These are phyloP conservation scores for Sternotherus odoratus DNA, from an alignment of 2,797 vertebrate genomes.

Conservation along the genomic window DNA sequence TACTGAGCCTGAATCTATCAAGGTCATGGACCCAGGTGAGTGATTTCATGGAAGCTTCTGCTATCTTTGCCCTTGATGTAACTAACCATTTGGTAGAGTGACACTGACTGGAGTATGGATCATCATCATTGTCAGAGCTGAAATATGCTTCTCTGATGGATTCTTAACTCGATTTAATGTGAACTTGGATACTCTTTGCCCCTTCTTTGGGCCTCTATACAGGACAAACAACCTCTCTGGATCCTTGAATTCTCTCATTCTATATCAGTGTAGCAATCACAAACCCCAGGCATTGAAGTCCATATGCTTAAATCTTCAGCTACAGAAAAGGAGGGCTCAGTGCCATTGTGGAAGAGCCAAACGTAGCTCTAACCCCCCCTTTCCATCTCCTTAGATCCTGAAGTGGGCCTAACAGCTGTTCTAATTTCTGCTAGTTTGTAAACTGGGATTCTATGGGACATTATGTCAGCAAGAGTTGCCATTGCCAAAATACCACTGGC, in stretches of 20 bases:
- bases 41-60: not conserved
- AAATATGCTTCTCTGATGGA: not conserved
- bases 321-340: not conserved
- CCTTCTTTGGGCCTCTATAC: not conserved
- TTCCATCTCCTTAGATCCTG: not conserved
- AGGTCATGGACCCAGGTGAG: not conserved
- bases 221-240: not conserved
- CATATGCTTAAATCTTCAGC: not conserved
- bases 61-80: not conserved
- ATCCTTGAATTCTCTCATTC: not conserved
- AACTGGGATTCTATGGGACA: not conserved
- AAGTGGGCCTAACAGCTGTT: not conserved
- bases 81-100: not conserved
- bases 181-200: not conserved
- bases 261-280: not conserved
- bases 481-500: not conserved
- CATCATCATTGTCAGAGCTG: not conserved
- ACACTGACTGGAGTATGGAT: rapidly evolving
- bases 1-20: not conserved
- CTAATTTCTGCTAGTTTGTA: not conserved
- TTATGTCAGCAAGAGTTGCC: not conserved
- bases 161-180: not conserved
- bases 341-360: not conserved
- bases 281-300: not conserved
- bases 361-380: not conserved